phyloP scores from a whole-genome alignment of 2,113 vertebrate genomes.

The Pipa parva region DNA sequence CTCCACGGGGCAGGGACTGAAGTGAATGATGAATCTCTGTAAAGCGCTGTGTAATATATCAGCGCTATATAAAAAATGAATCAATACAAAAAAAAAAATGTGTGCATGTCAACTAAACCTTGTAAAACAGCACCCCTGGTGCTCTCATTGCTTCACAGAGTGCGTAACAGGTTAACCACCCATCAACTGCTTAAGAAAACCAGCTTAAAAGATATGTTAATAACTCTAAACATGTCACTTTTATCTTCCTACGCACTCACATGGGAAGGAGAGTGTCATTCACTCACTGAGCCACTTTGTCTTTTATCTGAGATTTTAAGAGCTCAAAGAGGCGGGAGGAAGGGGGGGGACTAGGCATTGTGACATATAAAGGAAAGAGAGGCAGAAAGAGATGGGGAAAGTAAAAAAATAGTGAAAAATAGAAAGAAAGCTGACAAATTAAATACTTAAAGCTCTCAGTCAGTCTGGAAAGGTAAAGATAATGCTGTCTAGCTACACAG shows the following conservation, averaged over 20 bases:
- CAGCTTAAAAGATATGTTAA: constrained; percentile 38
- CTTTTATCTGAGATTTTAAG: constrained; percentile 42
- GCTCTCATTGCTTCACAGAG: background rate
- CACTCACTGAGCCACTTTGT: constrained; percentile 27
- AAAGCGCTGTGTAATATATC: too few relatives aligned
- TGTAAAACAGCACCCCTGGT: background rate
- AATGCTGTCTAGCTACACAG: too few relatives aligned
- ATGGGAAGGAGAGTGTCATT: constrained; percentile 39
- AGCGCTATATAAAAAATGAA: too few relatives aligned
- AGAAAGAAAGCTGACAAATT: background rate
- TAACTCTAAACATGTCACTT: constrained; percentile 43
- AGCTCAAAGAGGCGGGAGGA: constrained; percentile 30
- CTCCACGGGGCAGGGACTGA: too few relatives aligned
- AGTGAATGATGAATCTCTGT: too few relatives aligned
- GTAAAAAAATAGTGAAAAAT: background rate
- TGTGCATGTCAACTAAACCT: too few relatives aligned
- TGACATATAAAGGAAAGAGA: constrained; percentile 13
- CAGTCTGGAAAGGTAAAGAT: too few relatives aligned
- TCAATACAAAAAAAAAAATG: too few relatives aligned
- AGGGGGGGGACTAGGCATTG: constrained; percentile 19
- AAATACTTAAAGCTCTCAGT: too few relatives aligned
- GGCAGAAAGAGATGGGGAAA: background rate
- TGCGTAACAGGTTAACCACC: constrained; percentile 41
- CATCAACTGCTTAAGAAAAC: constrained; percentile 30
- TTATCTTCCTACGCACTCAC: constrained; percentile 40